Percentiles rank a stretch among this genome's conserved stretches.
These are phyloP conservation scores for Tetramorium bicarinatum DNA, from an alignment of 2,888 invertebrate genomes.

Conservation along the genomic window DNA sequence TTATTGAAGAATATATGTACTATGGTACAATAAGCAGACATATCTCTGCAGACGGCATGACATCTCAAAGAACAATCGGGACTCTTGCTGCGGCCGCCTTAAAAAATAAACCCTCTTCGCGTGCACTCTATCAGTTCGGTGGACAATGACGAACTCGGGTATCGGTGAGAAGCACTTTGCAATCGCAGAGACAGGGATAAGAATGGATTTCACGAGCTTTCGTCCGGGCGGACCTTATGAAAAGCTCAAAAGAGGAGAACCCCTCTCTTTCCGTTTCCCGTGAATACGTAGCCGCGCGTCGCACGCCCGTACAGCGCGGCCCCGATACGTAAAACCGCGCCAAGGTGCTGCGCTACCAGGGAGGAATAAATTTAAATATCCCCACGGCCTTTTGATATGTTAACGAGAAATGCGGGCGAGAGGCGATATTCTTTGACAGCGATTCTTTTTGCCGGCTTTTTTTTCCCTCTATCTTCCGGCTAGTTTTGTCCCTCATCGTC, in stretches of 20 bases:
- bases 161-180: conserved; percentile 46
- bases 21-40: background rate
- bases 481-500: conserved; percentile 48
- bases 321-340: conserved; percentile 72
- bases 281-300: conserved; percentile 65
- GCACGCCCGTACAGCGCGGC: conserved; percentile 37
- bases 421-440: conserved; percentile 79
- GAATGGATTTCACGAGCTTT: conserved; percentile 63
- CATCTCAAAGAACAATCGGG: conserved; percentile 31
- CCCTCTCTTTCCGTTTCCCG: conserved; percentile 39
- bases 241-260: conserved; percentile 61
- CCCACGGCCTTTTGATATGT: conserved; percentile 82
- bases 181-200: conserved; percentile 25
- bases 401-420: conserved; percentile 78
- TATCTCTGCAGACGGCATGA: background rate
- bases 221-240: conserved; percentile 64
- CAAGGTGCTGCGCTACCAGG: conserved; percentile 43
- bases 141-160: conserved; percentile 66
- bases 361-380: conserved; percentile 84
- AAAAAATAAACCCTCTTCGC: conserved; percentile 38
- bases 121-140: conserved; percentile 64
- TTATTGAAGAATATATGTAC: background rate
- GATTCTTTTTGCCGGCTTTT: conserved; percentile 70
- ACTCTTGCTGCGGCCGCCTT: background rate
- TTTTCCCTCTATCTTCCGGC: conserved; percentile 44